phyloP scores from a whole-genome alignment of 2,888 invertebrate species.

The Eupeodes luniger region DNA sequence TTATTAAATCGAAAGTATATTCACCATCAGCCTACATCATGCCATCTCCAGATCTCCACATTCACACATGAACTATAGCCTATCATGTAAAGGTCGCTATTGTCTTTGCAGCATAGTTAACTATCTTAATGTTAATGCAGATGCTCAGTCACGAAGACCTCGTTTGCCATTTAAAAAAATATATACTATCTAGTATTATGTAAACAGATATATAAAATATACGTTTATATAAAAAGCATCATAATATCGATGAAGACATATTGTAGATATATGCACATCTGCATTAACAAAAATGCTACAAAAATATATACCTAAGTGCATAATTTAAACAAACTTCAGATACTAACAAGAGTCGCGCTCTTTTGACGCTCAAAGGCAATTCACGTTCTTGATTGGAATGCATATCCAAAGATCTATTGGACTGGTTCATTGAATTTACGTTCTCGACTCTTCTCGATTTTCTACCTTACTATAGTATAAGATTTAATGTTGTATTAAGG shows the following conservation, averaged over 20 bases:
- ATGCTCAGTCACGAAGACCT: conserved; percentile 69
- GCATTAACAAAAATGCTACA: background rate
- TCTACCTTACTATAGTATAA: background rate
- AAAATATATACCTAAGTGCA: background rate
- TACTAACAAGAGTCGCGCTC: conserved; percentile 45
- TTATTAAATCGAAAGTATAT: conserved; percentile 48
- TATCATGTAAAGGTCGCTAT: conserved; percentile 64
- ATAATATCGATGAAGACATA: conserved; percentile 68
- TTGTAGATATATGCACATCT: conserved; percentile 8
- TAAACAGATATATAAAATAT: background rate
- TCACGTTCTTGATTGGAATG: conserved; percentile 69
- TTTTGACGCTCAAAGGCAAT: conserved; percentile 27
- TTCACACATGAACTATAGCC: conserved; percentile 48
- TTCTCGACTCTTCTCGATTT: conserved; percentile 54
- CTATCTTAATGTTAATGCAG: conserved; percentile 59
- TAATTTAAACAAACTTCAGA: conserved; percentile 22
- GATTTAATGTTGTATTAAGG: background rate
- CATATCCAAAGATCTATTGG: conserved; percentile 61
- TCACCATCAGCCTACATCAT: background rate
- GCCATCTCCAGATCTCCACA: background rate
- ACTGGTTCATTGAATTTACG: conserved; percentile 69
- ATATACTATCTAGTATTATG: too few relatives aligned
- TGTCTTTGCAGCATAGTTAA: conserved; percentile 50
- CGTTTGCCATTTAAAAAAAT: conserved; percentile 65
- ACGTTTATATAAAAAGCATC: conserved; percentile 42